Percentiles rank a stretch among this genome's conserved stretches.
Conservation (phyloP, 2,113 vertebrate genomes). For the Acanthisitta chloris region DNA sequence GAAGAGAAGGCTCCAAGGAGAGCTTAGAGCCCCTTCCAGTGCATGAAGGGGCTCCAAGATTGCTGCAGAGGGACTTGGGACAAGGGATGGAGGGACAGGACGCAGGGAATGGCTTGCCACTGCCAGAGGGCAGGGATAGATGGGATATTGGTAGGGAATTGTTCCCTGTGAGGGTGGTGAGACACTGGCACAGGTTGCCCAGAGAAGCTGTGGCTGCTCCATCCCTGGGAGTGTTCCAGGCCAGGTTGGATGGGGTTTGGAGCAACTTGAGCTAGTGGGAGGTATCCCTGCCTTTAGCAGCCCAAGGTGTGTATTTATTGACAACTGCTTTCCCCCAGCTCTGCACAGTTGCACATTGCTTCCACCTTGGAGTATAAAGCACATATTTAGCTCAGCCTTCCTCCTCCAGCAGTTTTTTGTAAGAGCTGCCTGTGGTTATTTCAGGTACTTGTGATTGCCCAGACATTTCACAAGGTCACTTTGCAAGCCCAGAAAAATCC, state of each 20-base stretch:
- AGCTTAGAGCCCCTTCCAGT: not conserved
- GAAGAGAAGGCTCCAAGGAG: not conserved
- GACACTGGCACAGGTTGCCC: not conserved
- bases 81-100: not conserved
- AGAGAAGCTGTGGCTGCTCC: not conserved
- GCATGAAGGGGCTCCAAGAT: not conserved
- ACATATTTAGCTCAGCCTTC: not conserved
- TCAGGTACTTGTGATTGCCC: not conserved
- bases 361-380: not conserved
- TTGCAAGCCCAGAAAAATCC: not conserved
- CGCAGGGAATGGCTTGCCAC: not conserved
- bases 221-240: not conserved
- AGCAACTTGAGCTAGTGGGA: not conserved
- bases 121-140: not conserved
- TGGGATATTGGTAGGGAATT: not conserved
- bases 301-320: rapidly evolving
- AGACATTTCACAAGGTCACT: not conserved
- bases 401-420: not conserved
- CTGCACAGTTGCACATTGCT: not conserved
- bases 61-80: not conserved
- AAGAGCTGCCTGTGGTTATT: not conserved
- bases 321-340: not conserved
- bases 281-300: not conserved
- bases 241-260: not conserved
- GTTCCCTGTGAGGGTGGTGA: not conserved